Evolutionary conservation across 2,113 vertebrate species (phyloP), one percentile per base, ranked within the genome.

Genomic region (Galeopterus variegatus): DNA sequence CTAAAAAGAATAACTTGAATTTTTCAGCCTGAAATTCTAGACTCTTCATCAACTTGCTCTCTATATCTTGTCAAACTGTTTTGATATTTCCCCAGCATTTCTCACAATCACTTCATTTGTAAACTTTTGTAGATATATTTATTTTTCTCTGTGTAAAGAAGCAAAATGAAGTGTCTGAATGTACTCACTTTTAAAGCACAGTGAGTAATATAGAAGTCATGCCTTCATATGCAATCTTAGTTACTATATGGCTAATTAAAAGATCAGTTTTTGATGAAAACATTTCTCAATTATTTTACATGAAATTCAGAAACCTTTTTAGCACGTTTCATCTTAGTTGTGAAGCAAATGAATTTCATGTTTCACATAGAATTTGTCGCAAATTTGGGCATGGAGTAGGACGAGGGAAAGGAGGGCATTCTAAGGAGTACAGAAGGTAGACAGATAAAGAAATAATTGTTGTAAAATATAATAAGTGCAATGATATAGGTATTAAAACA

Each of bases 201-300:
- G 19, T 64, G 93, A 56, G 81, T 82, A 77, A 93, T 48, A 58
- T 2, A 91, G 31, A 93, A 85, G 84, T 69, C 14, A 73, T 83
- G 31, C 21, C 31, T 93, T 79, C 45, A 18, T 79, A 76, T 62
- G 12, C 45, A 48, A 28, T 60, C 31, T 95, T 96, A 95, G 97
- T 96, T 96, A 81, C 31, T 52, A 21, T 45, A 45, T 85, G 36
- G 69, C 70, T 92, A 92, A 96, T 93, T 96, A 94, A 95, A 94
- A 95, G 56, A 64, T 24, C 28, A 73, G 60, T 14, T 80, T 89
- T 96, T 75, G 83, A 88, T 73, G 56, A 85, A 96, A 75, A 69
- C 1, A 87, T 70, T 92, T 77, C 69, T 81, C 67, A 90, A 5
- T 65, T 93, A 73, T 88, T 93, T 48, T 84, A 50, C 6, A 50